Evolutionary conservation across 2,888 invertebrate species (phyloP), one percentile per base, ranked within the genome.

Genomic region (Lymantria dispar): DNA sequence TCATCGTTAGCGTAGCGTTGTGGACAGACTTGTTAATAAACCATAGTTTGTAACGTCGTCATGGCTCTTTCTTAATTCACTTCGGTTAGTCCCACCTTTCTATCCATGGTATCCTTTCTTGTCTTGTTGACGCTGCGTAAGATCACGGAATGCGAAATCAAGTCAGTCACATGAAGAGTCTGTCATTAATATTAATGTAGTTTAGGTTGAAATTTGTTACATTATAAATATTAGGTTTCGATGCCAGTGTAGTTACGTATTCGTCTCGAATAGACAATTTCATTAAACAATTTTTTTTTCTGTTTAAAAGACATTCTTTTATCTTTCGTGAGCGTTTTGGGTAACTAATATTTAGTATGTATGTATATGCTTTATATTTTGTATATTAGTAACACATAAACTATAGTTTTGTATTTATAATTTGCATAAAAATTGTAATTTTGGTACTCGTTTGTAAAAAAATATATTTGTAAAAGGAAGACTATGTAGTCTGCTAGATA

Each of bases 1-100:
- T 67, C 68, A 64, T 71, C 71, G 77, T 76, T 76, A 74, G 72
- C 74, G 72, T 88, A 88, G 84, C 56, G 80, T 89, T 87, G 85
- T 87, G 83, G 22, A 87, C 78, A 78, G 79, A 87, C 77, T 84
- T 87, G 82, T 85, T 85, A 86, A 87, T 87, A 90, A 90, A 86
- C 74, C 66, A 83, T 87, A 87, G 87, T 83, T 86, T 88, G 77
- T 86, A 85, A 83, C 72, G 76, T 81, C 85, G 80, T 76, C 58
- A 73, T 62, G 75, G 78, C 76, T 70, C 80, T 79, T 81, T 84
- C 80, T 84, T 84, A 76, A 80, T 82, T 82, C 76, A 74, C 68
- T 49, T 61, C 58, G 56, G 59, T 76, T 72, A 70, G 54, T 80
- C 84, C 85, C 74, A 77, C 81, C 82, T 75, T 70, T 72, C 74